Percentiles rank a stretch among this genome's conserved stretches.
phyloP scores from a whole-genome alignment of 2,797 vertebrate species.

The Phalloptychus januarius region DNA sequence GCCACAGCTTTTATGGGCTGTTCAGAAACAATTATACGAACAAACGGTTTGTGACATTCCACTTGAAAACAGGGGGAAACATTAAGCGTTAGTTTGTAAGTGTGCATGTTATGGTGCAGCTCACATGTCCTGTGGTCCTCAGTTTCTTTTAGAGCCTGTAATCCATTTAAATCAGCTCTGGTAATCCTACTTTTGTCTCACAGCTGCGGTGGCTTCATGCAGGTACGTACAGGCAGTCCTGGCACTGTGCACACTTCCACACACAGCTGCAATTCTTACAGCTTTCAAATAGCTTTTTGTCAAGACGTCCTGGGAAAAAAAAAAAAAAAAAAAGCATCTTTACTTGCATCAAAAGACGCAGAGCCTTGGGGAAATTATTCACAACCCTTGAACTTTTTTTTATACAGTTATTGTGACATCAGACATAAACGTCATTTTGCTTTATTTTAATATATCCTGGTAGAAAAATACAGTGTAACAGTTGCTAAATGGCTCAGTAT shows the following conservation, averaged over 20 bases:
- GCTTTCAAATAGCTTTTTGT: slow-evolving; percentile 14
- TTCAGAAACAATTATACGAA: slow-evolving; percentile 60
- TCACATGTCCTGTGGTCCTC: slow-evolving; percentile 68
- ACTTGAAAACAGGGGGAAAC: slow-evolving; percentile 69
- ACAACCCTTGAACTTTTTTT: not conserved
- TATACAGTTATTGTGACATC: not conserved
- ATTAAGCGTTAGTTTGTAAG: slow-evolving; percentile 34
- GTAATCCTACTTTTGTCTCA: slow-evolving; percentile 74
- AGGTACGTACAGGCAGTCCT: slow-evolving; percentile 31
- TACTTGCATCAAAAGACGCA: not conserved
- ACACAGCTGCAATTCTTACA: slow-evolving; percentile 9
- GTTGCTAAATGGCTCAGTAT: too few species aligned
- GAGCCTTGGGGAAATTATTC: not conserved
- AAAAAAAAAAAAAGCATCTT: not conserved
- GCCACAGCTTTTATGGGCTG: slow-evolving; percentile 56
- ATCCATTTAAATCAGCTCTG: slow-evolving; percentile 78
- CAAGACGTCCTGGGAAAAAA: not conserved
- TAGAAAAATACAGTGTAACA: too few species aligned
- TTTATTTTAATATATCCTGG: too few species aligned
- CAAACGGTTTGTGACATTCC: slow-evolving; percentile 68
- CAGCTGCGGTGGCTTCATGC: slow-evolving; percentile 50
- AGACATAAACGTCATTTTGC: not conserved
- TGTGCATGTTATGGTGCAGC: slow-evolving; percentile 14
- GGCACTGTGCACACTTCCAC: slow-evolving; percentile 8
- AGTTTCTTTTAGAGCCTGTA: slow-evolving; percentile 69